A percentile compares a stretch with the other conserved stretches of the same genome.
Conservation (phyloP, 1,140 invertebrate genomes). For the Galleria mellonella region DNA sequence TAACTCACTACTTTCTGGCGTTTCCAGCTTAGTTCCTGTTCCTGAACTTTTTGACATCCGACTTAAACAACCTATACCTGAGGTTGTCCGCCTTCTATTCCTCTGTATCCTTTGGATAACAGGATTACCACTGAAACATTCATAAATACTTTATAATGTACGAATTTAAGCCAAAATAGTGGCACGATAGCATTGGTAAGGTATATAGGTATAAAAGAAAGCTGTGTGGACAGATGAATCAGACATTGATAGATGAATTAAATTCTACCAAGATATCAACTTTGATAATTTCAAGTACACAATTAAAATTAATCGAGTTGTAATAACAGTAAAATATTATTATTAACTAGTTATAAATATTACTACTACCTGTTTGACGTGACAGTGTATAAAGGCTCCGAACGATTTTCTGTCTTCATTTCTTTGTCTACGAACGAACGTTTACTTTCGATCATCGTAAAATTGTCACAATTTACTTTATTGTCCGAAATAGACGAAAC, state of each 20-base stretch:
- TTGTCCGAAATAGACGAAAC: slow-evolving; percentile 27
- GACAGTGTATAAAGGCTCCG: slow-evolving; percentile 43
- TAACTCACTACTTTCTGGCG: slow-evolving; percentile 31
- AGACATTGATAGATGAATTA: too few species aligned
- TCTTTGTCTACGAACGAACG: slow-evolving; percentile 42
- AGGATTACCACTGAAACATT: slow-evolving; percentile 35
- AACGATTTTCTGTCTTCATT: slow-evolving; percentile 33
- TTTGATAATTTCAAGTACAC: too few species aligned
- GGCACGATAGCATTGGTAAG: too few species aligned
- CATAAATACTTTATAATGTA: not conserved
- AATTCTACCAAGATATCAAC: too few species aligned
- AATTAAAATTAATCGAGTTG: too few species aligned
- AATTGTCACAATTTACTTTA: slow-evolving; percentile 28
- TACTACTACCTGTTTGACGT: slow-evolving; percentile 44
- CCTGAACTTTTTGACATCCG: slow-evolving; percentile 33
- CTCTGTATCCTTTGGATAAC: slow-evolving; percentile 50
- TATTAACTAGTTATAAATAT: not conserved
- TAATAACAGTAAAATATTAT: not conserved
- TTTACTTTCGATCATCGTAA: slow-evolving; percentile 50
- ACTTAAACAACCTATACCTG: slow-evolving; percentile 36
- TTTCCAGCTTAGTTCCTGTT: slow-evolving; percentile 29
- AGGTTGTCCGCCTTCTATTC: slow-evolving; percentile 34
- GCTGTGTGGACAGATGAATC: too few species aligned
- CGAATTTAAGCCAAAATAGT: too few species aligned
- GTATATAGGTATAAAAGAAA: too few species aligned